Conservation (phyloP, 2,797 vertebrate genomes). For the Smutsia temminckii region DNA sequence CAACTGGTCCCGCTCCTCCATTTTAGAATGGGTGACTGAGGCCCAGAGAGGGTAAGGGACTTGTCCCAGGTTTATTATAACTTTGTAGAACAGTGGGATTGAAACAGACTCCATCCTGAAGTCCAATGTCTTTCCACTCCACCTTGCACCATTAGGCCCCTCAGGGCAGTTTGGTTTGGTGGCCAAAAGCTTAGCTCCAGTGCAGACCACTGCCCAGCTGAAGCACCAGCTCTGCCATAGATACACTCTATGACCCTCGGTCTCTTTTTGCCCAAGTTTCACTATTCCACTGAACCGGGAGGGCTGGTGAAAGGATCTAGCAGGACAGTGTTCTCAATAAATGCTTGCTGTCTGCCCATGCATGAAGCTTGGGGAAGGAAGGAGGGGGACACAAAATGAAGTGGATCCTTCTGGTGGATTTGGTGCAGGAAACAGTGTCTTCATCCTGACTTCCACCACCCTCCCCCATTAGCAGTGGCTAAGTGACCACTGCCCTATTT, state of each 20-base stretch:
- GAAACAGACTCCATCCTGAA: not conserved
- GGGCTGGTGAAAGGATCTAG: no score
- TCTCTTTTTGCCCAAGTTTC: rapidly evolving
- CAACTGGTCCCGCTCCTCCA: no score
- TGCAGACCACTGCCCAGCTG: not conserved
- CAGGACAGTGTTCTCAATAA: not conserved
- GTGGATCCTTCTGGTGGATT: not conserved
- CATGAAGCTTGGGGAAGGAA: not conserved
- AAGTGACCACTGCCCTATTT: not conserved
- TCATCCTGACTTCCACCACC: not conserved
- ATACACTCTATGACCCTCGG: rapidly evolving
- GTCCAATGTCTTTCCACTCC: not conserved
- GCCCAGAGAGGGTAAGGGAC: not conserved
- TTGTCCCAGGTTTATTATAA: not conserved
- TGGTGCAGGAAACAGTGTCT: not conserved
- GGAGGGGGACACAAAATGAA: not conserved
- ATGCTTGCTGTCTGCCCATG: not conserved
- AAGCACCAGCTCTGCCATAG: not conserved
- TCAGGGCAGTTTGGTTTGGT: rapidly evolving
- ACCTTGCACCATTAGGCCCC: not conserved
- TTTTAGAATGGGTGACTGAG: not conserved
- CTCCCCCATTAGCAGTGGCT: not conserved
- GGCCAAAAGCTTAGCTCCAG: not conserved
- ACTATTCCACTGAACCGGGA: rapidly evolving
- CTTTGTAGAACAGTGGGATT: not conserved